Conservation (phyloP, 1,140 invertebrate genomes). For the Mya arenaria region DNA sequence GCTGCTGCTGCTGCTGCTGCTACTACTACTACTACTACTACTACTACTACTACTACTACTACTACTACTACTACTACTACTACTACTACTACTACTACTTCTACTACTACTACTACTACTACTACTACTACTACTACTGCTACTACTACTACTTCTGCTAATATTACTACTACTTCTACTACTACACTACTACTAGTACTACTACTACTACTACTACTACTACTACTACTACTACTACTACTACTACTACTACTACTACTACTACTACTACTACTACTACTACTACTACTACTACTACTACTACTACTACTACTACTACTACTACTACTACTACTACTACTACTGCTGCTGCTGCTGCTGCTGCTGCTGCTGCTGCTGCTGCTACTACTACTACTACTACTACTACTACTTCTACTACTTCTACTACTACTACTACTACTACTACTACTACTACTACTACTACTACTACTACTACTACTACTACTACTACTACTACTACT, state of each 20-base stretch:
- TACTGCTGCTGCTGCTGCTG: slow-evolving; percentile 28
- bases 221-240: slow-evolving; percentile 29
- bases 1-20: slow-evolving; percentile 40
- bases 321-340: slow-evolving; percentile 4
- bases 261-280: slow-evolving; percentile 22
- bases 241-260: slow-evolving; percentile 8
- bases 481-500: slow-evolving; percentile 50
- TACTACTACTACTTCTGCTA: slow-evolving; percentile 48
- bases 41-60: slow-evolving; percentile 5
- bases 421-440: slow-evolving; percentile 56
- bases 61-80: background rate
- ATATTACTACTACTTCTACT: slow-evolving; percentile 48
- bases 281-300: slow-evolving; percentile 3
- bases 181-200: slow-evolving; percentile 41
- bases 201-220: slow-evolving; percentile 29
- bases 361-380: slow-evolving; percentile 6
- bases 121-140: slow-evolving; percentile 48
- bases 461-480: slow-evolving; percentile 33
- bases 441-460: slow-evolving; percentile 55
- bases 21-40: slow-evolving; percentile 40
- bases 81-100: slow-evolving; percentile 17
- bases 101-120: slow-evolving; percentile 38
- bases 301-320: slow-evolving; percentile 26
- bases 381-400: slow-evolving; percentile 48
- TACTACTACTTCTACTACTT: slow-evolving; percentile 49